phyloP scores from a whole-genome alignment of 2,888 invertebrate genomes.

The Iphiclides podalirius region DNA sequence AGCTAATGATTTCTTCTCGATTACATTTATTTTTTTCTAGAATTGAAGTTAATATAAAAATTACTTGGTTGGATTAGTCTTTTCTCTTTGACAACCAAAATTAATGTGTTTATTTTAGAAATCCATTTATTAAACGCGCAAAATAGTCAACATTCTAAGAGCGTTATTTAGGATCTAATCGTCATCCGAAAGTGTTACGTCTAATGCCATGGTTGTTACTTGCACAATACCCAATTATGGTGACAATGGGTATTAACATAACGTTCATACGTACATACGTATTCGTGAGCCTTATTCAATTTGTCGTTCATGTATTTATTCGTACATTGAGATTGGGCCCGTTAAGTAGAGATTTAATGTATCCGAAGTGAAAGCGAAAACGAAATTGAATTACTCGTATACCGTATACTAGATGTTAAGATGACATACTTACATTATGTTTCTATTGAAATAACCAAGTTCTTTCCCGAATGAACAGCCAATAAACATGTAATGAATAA shows the following conservation, averaged over 20 bases:
- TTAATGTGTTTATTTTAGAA: too few relatives aligned
- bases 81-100: too few relatives aligned
- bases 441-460: neutral
- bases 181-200: constrained; percentile 10
- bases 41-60: too few relatives aligned
- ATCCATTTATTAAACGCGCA: too few relatives aligned
- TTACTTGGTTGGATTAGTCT: too few relatives aligned
- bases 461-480: neutral
- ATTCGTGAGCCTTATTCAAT: constrained; percentile 8
- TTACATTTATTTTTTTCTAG: too few relatives aligned
- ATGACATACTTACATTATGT: neutral
- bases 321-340: neutral
- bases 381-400: neutral
- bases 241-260: constrained; percentile 18
- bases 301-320: neutral
- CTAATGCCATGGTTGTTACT: constrained; percentile 9
- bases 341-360: neutral
- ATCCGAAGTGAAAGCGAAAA: constrained; percentile 2
- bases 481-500: neutral
- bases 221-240: constrained; percentile 12
- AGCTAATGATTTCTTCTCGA: too few relatives aligned
- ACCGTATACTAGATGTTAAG: neutral
- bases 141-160: too few relatives aligned
- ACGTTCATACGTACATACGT: too few relatives aligned
- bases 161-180: too few relatives aligned